Evolutionary conservation across 2,888 invertebrate species (phyloP).

Genomic region (Lordiphosa andalusiaca): DNA sequence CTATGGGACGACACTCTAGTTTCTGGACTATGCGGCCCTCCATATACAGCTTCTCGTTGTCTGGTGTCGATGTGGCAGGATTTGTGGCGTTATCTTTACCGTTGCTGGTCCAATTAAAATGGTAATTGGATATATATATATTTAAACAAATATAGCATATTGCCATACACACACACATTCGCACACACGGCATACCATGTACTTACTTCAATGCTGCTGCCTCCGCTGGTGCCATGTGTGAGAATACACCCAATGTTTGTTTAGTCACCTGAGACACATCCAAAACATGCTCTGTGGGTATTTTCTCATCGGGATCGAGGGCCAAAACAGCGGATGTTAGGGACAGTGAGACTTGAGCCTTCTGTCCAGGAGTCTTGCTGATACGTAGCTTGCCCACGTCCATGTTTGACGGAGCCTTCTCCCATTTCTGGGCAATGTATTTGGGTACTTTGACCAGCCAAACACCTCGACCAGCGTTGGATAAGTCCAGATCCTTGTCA

Average conservation of each 20-base stretch:
- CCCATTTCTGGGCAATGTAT: conserved; percentile 97
- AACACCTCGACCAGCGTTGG: conserved; percentile 93
- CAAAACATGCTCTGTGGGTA: conserved; percentile 94
- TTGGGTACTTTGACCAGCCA: conserved; percentile 99
- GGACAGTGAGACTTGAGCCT: conserved; percentile 92
- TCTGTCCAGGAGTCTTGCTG: conserved; percentile 88
- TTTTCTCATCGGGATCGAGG: conserved; percentile 89
- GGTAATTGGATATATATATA: no score
- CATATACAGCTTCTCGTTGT: conserved; percentile 91
- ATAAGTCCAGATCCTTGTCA: conserved; percentile 91
- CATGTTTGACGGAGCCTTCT: conserved; percentile 91
- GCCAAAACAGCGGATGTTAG: conserved; percentile 90
- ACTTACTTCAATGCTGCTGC: conserved; percentile 80
- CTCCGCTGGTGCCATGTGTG: conserved; percentile 85
- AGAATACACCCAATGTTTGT: conserved; percentile 95
- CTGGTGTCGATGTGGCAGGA: conserved; percentile 82
- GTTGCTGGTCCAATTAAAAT: conserved; percentile 17
- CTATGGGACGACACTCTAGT: conserved; percentile 94
- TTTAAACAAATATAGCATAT: no score
- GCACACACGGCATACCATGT: no score
- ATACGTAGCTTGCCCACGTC: conserved; percentile 97
- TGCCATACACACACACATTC: no score
- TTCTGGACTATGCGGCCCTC: conserved; percentile 98
- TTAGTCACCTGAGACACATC: conserved; percentile 94
- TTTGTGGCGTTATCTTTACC: conserved; percentile 79